These are phyloP conservation scores for Ophion slaviceki DNA, from an alignment of 2,888 invertebrate species.

Conservation along the genomic window DNA sequence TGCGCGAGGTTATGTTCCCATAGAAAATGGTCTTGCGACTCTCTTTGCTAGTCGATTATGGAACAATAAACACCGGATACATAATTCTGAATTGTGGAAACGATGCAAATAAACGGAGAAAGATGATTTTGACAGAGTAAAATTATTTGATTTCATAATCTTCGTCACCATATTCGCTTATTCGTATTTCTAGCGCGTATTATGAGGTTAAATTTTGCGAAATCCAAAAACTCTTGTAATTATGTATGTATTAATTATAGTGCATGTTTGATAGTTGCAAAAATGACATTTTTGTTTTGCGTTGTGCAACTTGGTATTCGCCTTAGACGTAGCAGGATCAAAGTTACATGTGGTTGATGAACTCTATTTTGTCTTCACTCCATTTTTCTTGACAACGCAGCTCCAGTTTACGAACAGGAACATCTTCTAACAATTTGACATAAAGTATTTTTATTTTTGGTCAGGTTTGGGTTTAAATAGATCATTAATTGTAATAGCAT, in stretches of 20 bases:
- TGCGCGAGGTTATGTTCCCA: neutral
- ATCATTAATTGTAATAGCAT: constrained; percentile 1
- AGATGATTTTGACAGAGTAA: neutral
- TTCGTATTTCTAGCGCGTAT: neutral
- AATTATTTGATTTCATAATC: neutral
- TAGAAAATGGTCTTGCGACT: neutral
- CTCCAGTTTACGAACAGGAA: too few species aligned
- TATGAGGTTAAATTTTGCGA: neutral
- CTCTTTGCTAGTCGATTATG: neutral
- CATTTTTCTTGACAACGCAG: too few species aligned
- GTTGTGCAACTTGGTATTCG: too few species aligned
- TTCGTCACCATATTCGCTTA: neutral
- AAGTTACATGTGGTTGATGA: too few species aligned
- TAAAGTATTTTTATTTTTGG: neutral
- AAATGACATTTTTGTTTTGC: too few species aligned
- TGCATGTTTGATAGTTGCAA: too few species aligned
- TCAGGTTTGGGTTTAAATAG: neutral
- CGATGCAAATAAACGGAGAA: neutral
- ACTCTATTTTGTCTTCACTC: too few species aligned
- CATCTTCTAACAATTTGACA: too few species aligned
- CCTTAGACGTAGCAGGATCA: too few species aligned
- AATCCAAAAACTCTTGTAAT: neutral
- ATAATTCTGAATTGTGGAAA: neutral
- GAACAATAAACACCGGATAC: neutral
- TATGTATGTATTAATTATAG: neutral